These are phyloP conservation scores for Biston stratarius DNA, from an alignment of 2,888 invertebrate species.

Conservation along the genomic window DNA sequence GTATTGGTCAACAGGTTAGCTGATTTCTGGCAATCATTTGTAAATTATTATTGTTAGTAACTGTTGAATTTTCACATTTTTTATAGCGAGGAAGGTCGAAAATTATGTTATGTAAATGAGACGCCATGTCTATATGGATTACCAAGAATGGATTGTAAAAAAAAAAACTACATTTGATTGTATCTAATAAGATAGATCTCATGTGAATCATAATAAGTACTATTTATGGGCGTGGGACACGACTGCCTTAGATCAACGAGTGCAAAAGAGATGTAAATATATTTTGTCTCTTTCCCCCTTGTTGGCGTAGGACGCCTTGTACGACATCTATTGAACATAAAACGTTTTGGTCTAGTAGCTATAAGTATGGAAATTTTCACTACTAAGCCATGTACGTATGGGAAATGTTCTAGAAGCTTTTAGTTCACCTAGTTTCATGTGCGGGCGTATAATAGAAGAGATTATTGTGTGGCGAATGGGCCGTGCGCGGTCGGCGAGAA, in stretches of 20 bases:
- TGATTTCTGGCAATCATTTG: constrained; percentile 38
- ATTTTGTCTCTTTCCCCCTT: too few species aligned
- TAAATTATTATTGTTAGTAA: constrained; percentile 31
- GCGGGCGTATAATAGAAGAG: constrained; percentile 12
- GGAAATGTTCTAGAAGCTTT: too few species aligned
- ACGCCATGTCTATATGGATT: constrained; percentile 19
- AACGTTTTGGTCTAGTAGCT: too few species aligned
- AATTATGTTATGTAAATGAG: constrained; percentile 28
- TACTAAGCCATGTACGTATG: too few species aligned
- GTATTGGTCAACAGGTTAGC: constrained; percentile 55
- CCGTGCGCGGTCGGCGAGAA: constrained; percentile 65
- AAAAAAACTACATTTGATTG: constrained; percentile 3
- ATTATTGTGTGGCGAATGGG: constrained; percentile 47
- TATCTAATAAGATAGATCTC: neutral
- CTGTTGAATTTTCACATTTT: constrained; percentile 44
- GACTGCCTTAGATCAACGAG: neutral
- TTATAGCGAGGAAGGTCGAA: constrained; percentile 38
- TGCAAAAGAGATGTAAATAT: too few species aligned
- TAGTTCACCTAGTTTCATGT: constrained; percentile 16
- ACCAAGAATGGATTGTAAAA: constrained; percentile 27
- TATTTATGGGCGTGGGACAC: too few species aligned
- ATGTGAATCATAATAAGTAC: neutral
- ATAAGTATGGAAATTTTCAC: too few species aligned
- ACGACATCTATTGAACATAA: too few species aligned
- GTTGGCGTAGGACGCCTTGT: too few species aligned